These are phyloP conservation scores for Eudasyphora cyanicolor DNA, from an alignment of 2,888 invertebrate genomes.

Conservation along the genomic window DNA sequence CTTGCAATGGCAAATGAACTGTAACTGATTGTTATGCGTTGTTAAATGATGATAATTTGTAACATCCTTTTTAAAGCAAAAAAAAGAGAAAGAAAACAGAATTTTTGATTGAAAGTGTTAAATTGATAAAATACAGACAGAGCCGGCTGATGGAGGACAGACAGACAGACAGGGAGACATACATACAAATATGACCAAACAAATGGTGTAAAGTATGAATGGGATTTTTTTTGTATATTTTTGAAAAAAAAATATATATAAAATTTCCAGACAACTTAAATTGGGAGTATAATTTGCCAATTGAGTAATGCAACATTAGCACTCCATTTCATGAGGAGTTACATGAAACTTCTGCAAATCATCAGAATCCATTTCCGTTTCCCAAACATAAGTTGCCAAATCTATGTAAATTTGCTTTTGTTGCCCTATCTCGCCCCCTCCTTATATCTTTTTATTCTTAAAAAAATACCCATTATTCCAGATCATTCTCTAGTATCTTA, in stretches of 20 bases:
- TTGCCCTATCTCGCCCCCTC: background rate
- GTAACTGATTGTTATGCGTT: slow-evolving; percentile 77
- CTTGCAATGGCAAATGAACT: slow-evolving; percentile 69
- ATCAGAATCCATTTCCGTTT: slow-evolving; percentile 6
- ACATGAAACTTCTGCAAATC: background rate
- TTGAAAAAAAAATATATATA: no score
- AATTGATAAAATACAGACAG: slow-evolving; percentile 44
- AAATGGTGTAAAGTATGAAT: background rate
- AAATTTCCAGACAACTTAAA: background rate
- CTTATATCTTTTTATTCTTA: background rate
- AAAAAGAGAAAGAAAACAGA: slow-evolving; percentile 17
- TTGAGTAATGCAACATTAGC: slow-evolving; percentile 10
- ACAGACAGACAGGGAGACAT: background rate
- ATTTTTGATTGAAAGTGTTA: slow-evolving; percentile 55
- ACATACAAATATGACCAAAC: background rate
- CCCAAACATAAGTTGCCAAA: no score
- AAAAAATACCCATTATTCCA: background rate
- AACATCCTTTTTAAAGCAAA: slow-evolving; percentile 58
- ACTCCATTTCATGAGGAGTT: background rate
- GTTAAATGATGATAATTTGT: slow-evolving; percentile 72
- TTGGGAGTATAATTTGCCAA: slow-evolving; percentile 7
- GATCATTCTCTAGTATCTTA: background rate
- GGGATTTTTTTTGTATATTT: background rate
- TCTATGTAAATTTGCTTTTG: background rate
- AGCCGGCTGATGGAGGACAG: background rate